A percentile compares a stretch with the other conserved stretches of the same genome.
These are phyloP conservation scores for Germaria angustata DNA, from an alignment of 2,888 invertebrate genomes.

Conservation along the genomic window DNA sequence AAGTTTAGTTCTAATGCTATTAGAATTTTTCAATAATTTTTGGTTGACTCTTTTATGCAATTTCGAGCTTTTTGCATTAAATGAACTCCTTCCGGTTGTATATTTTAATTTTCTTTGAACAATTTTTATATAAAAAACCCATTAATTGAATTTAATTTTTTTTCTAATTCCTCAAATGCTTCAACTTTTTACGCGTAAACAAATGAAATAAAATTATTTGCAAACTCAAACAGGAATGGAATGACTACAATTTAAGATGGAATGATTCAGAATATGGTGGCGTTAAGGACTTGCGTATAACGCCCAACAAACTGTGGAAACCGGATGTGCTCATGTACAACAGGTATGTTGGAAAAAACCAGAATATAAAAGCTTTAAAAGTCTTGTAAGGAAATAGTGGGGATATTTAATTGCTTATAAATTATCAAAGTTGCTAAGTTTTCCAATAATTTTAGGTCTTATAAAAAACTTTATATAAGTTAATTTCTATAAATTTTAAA, in stretches of 20 bases:
- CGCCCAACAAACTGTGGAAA: conserved; percentile 97
- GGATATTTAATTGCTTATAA: conserved; percentile 52
- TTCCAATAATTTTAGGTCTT: conserved; percentile 30
- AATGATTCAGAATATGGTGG: conserved; percentile 96
- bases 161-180: too few relatives aligned
- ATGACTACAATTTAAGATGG: conserved; percentile 98
- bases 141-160: too few relatives aligned
- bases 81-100: too few relatives aligned
- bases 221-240: conserved; percentile 90
- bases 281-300: conserved; percentile 95
- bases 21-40: too few relatives aligned
- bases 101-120: too few relatives aligned
- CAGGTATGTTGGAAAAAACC: conserved; percentile 85
- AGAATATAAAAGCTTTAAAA: conserved; percentile 42
- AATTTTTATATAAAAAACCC: too few relatives aligned
- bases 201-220: neutral
- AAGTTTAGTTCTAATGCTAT: neutral
- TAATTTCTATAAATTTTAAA: neutral
- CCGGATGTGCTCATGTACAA: conserved; percentile 99
- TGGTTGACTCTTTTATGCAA: too few relatives aligned
- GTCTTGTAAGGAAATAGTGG: conserved; percentile 38
- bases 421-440: conserved; percentile 10
- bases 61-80: too few relatives aligned
- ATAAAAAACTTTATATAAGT: neutral
- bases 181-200: neutral